Evolutionary conservation across 2,888 invertebrate genomes (phyloP).

Genomic region (Xylophagus ater): DNA sequence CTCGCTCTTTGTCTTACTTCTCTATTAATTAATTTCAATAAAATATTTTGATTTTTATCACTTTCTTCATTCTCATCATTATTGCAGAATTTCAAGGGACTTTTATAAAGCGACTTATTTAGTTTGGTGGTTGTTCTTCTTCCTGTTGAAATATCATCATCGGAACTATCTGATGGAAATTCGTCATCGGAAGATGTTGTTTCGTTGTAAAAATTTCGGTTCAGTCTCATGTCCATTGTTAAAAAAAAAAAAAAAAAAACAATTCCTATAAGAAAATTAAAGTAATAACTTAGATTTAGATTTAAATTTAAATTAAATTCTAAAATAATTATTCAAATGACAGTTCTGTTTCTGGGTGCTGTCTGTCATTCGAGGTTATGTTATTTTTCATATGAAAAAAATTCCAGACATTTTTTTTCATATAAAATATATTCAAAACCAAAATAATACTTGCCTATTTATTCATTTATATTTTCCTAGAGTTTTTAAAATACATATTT

Average conservation of each 20-base stretch:
- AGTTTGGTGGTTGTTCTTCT: slow-evolving; percentile 1
- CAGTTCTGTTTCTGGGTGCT: too few species aligned
- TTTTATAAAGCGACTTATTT: background rate
- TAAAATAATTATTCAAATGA: too few species aligned
- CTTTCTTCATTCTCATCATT: slow-evolving; percentile 2
- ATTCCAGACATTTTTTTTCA: too few species aligned
- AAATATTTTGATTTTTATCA: slow-evolving; percentile 28
- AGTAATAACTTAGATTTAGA: too few species aligned
- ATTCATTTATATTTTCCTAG: too few species aligned
- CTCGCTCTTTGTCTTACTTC: slow-evolving; percentile 48
- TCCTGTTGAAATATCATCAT: slow-evolving; percentile 20
- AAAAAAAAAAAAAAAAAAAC: background rate
- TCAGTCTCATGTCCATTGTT: slow-evolving; percentile 19
- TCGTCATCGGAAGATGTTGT: slow-evolving; percentile 23
- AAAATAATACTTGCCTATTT: too few species aligned
- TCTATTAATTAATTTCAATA: slow-evolving; percentile 47
- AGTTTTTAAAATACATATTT: too few species aligned
- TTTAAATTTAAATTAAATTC: too few species aligned
- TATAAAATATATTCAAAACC: too few species aligned
- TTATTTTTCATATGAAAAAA: too few species aligned
- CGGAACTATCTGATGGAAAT: slow-evolving; percentile 28
- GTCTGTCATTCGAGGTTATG: too few species aligned
- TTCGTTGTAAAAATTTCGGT: slow-evolving; percentile 20
- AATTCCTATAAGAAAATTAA: too few species aligned
- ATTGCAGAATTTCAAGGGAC: background rate